Evolutionary conservation across 2,888 invertebrate species (phyloP), one percentile per base, ranked within the genome.

Genomic region (Melanargia galathea): DNA sequence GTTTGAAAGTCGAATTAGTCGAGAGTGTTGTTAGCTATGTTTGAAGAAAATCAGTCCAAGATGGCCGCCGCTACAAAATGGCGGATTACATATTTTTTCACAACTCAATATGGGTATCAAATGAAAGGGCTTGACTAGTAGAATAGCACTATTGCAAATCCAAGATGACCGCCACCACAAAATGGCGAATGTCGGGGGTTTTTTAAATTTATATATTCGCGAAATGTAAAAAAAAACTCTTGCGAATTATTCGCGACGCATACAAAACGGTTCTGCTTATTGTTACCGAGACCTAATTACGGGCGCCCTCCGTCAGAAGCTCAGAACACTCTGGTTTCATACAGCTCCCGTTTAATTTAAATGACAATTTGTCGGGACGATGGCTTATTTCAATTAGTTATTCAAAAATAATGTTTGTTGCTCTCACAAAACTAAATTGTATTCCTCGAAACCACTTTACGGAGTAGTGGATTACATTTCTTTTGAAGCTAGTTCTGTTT

Each of bases 221-320:
- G 4, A 11, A 33, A 33, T 26, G 51, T 51, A 33, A 51, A 33
- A n/a, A 46, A 48, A 43, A 24, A 46, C 43, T 30, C 54, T 26
- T 20, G 20, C 18, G 58, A 62, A 59, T 48, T 67, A 55, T 59
- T 60, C 59, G 55, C 64, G 65, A 67, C 60, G 58, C 43, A 60
- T 59, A 67, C 57, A 61, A 61, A 67, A 65, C 64, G 54, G 45
- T 59, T 60, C 67, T 69, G 67, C 33, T 67, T 46, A 61, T 66
- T 66, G 59, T 66, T 38, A 58, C 51, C 45, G 54, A 52, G 52
- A 46, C 40, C 59, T 63, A 63, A 63, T 63, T 63, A 59, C n/a
- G 40, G 16, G 45, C 45, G 10, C 35, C n/a, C 45, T 52, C n/a
- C 46, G 40, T 43, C 49, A 49, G 26, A 10, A 24, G 38, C 46